Conservation (phyloP, 2,797 vertebrate species). For the Pachyuromys duprasi region DNA sequence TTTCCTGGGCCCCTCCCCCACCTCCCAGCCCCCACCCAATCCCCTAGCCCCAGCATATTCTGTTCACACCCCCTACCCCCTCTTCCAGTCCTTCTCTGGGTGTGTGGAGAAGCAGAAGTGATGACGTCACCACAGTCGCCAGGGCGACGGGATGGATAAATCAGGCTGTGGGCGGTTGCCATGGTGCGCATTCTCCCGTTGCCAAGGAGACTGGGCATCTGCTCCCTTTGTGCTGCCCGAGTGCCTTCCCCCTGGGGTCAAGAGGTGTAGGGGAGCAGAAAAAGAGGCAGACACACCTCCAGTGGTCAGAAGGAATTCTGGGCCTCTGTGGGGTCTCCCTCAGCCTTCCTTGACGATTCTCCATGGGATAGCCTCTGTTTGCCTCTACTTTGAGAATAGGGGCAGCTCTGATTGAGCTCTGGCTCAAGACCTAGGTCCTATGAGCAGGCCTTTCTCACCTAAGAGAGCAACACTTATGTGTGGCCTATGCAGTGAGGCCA, state of each 20-base stretch:
- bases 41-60: slow-evolving; percentile 60
- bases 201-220: slow-evolving; percentile 87
- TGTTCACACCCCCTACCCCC: slow-evolving; percentile 45
- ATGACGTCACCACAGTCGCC: slow-evolving; percentile 91
- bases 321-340: slow-evolving; percentile 39
- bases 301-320: slow-evolving; percentile 69
- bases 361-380: slow-evolving; percentile 8
- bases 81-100: slow-evolving; percentile 77
- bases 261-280: slow-evolving; percentile 75
- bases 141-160: slow-evolving; percentile 89
- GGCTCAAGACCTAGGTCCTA: neutral
- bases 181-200: slow-evolving; percentile 91
- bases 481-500: neutral
- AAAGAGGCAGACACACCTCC: slow-evolving; percentile 66
- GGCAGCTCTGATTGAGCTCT: slow-evolving; percentile 1
- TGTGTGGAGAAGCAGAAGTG: slow-evolving; percentile 89
- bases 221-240: slow-evolving; percentile 83
- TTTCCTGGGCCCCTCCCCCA: slow-evolving; percentile 67
- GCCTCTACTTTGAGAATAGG: slow-evolving; percentile 12
- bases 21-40: slow-evolving; percentile 46
- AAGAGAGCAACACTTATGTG: neutral
- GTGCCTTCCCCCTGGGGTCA: slow-evolving; percentile 82
- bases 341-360: neutral
- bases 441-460: neutral
- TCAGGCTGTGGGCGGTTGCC: slow-evolving; percentile 89